These are phyloP conservation scores for Grapholita molesta DNA, from an alignment of 1,140 invertebrate genomes.

Conservation along the genomic window DNA sequence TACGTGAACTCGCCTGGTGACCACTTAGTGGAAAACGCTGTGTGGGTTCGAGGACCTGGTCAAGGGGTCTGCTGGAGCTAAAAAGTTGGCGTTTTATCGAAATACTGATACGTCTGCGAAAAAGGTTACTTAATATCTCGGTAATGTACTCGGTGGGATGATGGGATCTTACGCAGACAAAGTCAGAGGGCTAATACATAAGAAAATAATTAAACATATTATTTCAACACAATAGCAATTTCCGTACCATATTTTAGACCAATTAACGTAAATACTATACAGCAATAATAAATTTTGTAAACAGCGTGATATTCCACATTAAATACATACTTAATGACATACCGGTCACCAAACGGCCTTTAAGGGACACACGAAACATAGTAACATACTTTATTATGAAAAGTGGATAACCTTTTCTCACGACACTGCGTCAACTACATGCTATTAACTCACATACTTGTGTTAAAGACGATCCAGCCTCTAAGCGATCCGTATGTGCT, in stretches of 20 bases:
- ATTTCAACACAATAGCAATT: too few relatives aligned
- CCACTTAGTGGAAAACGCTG: too few relatives aligned
- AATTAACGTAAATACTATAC: neutral
- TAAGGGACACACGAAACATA: neutral
- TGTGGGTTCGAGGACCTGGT: too few relatives aligned
- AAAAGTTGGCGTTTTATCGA: too few relatives aligned
- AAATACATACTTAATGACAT: neutral
- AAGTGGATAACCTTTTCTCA: neutral
- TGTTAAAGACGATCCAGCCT: neutral
- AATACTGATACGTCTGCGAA: too few relatives aligned
- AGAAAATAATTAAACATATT: too few relatives aligned
- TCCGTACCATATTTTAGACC: neutral
- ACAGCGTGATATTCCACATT: neutral
- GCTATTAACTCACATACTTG: slow-evolving; percentile 1
- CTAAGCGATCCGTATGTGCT: neutral
- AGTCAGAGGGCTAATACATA: too few relatives aligned
- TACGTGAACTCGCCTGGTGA: too few relatives aligned
- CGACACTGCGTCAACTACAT: neutral
- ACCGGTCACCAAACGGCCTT: neutral
- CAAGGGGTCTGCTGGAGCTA: too few relatives aligned
- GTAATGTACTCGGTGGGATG: too few relatives aligned
- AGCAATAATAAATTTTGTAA: neutral
- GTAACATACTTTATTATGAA: neutral
- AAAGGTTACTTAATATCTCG: too few relatives aligned
- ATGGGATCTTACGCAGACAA: too few relatives aligned